phyloP scores from a whole-genome alignment of 2,888 invertebrate species.

The Nephrotoma guestfalica region DNA sequence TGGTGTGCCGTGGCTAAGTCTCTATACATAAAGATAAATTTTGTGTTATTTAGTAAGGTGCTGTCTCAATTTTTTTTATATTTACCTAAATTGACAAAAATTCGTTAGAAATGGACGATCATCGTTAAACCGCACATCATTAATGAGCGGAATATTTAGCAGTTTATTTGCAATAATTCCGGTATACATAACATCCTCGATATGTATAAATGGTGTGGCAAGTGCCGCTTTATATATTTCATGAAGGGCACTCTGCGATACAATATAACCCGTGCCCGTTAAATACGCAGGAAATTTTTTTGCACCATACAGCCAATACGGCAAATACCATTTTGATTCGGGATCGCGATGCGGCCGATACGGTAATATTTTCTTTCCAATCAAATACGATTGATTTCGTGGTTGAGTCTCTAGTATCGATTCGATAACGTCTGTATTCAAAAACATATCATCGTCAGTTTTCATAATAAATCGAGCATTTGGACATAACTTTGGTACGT shows the following conservation, averaged over 20 bases:
- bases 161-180: constrained; percentile 44
- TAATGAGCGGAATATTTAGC: constrained; percentile 37
- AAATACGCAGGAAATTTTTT: constrained; percentile 47
- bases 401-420: constrained; percentile 23
- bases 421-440: constrained; percentile 38
- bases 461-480: constrained; percentile 39
- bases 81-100: constrained; percentile 25
- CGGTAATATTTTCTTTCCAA: constrained; percentile 39
- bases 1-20: constrained; percentile 6
- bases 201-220: constrained; percentile 42
- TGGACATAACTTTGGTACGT: constrained; percentile 40
- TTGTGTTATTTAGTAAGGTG: not conserved
- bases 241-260: constrained; percentile 15
- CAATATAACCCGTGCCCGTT: constrained; percentile 51
- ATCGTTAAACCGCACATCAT: constrained; percentile 39
- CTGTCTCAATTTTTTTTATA: constrained; percentile 17
- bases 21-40: not conserved
- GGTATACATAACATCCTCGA: constrained; percentile 61
- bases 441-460: constrained; percentile 46
- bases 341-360: constrained; percentile 43
- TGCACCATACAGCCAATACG: constrained; percentile 38
- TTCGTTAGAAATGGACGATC: constrained; percentile 21
- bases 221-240: constrained; percentile 34
- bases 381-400: constrained; percentile 31
- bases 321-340: constrained; percentile 51